Conservation (phyloP, 2,888 invertebrate species). For the Morpho achilles region DNA sequence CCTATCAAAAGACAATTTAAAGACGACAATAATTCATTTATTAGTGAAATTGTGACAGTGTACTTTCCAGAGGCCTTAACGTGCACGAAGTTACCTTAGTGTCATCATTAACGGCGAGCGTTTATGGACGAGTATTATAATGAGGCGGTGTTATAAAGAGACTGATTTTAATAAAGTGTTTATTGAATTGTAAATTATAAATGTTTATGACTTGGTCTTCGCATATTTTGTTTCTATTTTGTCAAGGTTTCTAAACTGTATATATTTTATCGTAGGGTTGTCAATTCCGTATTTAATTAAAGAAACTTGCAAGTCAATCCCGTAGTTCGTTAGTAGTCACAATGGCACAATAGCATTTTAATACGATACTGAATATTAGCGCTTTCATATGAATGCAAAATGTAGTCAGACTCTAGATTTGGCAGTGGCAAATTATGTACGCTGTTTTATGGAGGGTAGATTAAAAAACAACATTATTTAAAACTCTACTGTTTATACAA, state of each 20-base stretch:
- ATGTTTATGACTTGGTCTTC: slow-evolving; percentile 41
- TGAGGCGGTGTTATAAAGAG: slow-evolving; percentile 39
- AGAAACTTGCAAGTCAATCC: too few relatives aligned
- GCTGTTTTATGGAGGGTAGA: too few relatives aligned
- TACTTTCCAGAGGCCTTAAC: slow-evolving; percentile 45
- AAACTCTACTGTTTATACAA: too few relatives aligned
- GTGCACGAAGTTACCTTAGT: slow-evolving; percentile 31
- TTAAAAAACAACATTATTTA: too few relatives aligned
- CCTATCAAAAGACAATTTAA: slow-evolving; percentile 40
- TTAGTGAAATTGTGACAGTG: slow-evolving; percentile 27
- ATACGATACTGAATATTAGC: too few relatives aligned
- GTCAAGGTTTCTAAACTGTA: slow-evolving; percentile 5
- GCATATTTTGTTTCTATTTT: slow-evolving; percentile 42
- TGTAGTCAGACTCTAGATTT: too few relatives aligned
- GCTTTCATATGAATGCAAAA: too few relatives aligned
- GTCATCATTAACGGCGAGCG: slow-evolving; percentile 21
- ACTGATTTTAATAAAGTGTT: slow-evolving; percentile 54
- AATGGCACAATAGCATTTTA: too few relatives aligned
- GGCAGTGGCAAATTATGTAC: too few relatives aligned
- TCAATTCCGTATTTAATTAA: not conserved
- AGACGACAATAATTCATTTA: slow-evolving; percentile 51
- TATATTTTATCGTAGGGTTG: slow-evolving; percentile 5
- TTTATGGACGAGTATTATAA: slow-evolving; percentile 19
- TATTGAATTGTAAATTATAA: slow-evolving; percentile 50
- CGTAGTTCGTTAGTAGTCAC: too few relatives aligned